phyloP scores from a whole-genome alignment of 2,113 vertebrate genomes.

The Macaca nemestrina region DNA sequence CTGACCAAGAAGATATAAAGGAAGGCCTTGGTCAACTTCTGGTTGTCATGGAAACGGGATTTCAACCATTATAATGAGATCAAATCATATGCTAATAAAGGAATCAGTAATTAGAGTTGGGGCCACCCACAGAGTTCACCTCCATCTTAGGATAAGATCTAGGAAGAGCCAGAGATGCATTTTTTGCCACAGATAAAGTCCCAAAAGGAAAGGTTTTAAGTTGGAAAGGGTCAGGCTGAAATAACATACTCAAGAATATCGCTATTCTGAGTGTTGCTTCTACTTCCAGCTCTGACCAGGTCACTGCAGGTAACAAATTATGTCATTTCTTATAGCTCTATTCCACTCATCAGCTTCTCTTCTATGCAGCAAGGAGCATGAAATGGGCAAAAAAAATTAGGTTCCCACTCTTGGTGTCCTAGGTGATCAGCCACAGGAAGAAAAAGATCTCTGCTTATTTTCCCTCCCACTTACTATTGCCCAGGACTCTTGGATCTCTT shows the following conservation, averaged over 20 bases:
- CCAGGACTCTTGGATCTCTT: neutral
- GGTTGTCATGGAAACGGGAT: constrained; percentile 45
- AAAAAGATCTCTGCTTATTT: neutral
- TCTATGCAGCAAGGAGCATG: neutral
- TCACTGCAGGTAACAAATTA: neutral
- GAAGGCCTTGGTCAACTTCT: neutral
- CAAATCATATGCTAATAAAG: constrained; percentile 19
- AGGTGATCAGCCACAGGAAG: neutral
- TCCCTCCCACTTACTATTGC: too few species aligned
- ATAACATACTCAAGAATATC: neutral
- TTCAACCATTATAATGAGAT: neutral
- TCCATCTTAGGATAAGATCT: neutral
- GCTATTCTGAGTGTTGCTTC: neutral
- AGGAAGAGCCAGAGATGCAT: neutral
- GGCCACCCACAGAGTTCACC: neutral
- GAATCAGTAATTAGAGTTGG: neutral
- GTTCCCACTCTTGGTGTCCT: neutral
- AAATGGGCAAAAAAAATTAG: neutral
- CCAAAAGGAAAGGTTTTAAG: neutral
- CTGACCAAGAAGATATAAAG: neutral
- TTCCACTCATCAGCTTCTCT: neutral
- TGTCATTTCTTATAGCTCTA: accelerated
- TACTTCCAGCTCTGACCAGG: neutral
- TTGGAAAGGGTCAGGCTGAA: neutral
- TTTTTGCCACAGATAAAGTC: neutral